A percentile compares a stretch with the other conserved stretches of the same genome.
phyloP scores from a whole-genome alignment of 2,888 invertebrate species.

The Nephrocerus scutellatus region DNA sequence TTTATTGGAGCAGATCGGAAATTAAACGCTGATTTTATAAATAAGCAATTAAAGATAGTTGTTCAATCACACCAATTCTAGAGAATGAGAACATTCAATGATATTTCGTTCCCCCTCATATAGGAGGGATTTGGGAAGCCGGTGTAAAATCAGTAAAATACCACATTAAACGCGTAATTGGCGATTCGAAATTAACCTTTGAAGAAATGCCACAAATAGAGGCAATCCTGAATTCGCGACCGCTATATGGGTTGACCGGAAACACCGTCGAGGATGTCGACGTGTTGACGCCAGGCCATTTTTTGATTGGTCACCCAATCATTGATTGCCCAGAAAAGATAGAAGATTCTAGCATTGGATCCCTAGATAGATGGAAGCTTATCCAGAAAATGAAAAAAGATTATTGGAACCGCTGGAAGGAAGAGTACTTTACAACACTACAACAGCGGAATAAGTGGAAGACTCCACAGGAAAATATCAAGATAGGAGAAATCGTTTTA shows the following conservation, averaged over 20 bases:
- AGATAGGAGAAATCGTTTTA: slow-evolving; percentile 8
- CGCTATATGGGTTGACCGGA: slow-evolving; percentile 1
- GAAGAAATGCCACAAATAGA: slow-evolving; percentile 11
- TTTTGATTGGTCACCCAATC: slow-evolving; percentile 1
- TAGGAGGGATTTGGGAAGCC: slow-evolving; percentile 14
- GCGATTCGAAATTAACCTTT: background rate
- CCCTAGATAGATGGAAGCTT: slow-evolving; percentile 10
- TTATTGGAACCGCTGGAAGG: slow-evolving; percentile 11
- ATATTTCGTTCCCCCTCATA: slow-evolving; percentile 15
- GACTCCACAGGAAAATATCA: background rate
- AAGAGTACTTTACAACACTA: slow-evolving; percentile 11
- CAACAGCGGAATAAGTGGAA: slow-evolving; percentile 13
- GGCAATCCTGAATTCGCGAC: slow-evolving; percentile 8
- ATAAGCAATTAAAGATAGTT: slow-evolving; percentile 3
- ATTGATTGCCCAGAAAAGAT: slow-evolving; percentile 3
- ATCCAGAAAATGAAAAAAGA: slow-evolving; percentile 8
- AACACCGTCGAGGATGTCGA: slow-evolving; percentile 7
- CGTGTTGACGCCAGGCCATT: slow-evolving; percentile 7
- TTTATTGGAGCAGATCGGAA: slow-evolving; percentile 3
- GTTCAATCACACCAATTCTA: background rate
- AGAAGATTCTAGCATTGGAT: slow-evolving; percentile 1
- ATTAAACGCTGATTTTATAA: slow-evolving; percentile 5
- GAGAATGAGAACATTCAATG: slow-evolving; percentile 8
- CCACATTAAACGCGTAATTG: slow-evolving; percentile 5
- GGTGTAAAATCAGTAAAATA: slow-evolving; percentile 9